Conservation (phyloP, 2,888 invertebrate species). For the Chloroclystis v-ata region DNA sequence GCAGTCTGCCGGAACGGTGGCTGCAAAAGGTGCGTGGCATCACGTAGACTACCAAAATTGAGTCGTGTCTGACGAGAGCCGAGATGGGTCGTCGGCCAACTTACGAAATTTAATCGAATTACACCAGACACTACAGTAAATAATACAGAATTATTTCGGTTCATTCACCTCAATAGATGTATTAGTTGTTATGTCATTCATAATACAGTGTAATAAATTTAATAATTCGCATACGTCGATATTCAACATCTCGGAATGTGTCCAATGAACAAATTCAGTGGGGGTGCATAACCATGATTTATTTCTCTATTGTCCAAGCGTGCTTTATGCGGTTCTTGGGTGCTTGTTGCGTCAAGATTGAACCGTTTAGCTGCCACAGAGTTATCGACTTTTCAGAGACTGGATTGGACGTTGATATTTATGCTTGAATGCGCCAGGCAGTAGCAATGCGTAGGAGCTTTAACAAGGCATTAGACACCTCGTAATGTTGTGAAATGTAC, state of each 20-base stretch:
- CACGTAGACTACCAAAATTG: slow-evolving; percentile 62
- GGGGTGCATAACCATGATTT: slow-evolving; percentile 60
- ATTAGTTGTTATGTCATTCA: not conserved
- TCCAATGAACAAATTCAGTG: slow-evolving; percentile 39
- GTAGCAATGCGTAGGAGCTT: slow-evolving; percentile 47
- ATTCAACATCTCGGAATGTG: slow-evolving; percentile 35
- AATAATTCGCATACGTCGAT: slow-evolving; percentile 1
- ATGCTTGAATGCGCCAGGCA: slow-evolving; percentile 40
- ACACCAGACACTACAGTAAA: slow-evolving; percentile 49
- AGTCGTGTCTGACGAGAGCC: slow-evolving; percentile 45
- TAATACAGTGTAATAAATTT: not conserved
- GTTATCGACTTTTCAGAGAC: slow-evolving; percentile 53
- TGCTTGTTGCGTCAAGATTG: slow-evolving; percentile 32
- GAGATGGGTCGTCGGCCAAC: slow-evolving; percentile 53
- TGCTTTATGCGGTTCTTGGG: slow-evolving; percentile 41
- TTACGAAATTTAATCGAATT: slow-evolving; percentile 63
- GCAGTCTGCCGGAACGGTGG: slow-evolving; percentile 58
- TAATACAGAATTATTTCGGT: slow-evolving; percentile 39
- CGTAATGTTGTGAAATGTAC: slow-evolving; percentile 31
- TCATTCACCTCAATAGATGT: slow-evolving; percentile 34
- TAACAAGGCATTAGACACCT: slow-evolving; percentile 35
- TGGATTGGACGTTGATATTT: slow-evolving; percentile 46
- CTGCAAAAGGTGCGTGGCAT: slow-evolving; percentile 59
- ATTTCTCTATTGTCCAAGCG: slow-evolving; percentile 66
- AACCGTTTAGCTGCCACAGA: slow-evolving; percentile 44